phyloP scores from a whole-genome alignment of 2,797 vertebrate genomes.

The Monodelphis domestica region DNA sequence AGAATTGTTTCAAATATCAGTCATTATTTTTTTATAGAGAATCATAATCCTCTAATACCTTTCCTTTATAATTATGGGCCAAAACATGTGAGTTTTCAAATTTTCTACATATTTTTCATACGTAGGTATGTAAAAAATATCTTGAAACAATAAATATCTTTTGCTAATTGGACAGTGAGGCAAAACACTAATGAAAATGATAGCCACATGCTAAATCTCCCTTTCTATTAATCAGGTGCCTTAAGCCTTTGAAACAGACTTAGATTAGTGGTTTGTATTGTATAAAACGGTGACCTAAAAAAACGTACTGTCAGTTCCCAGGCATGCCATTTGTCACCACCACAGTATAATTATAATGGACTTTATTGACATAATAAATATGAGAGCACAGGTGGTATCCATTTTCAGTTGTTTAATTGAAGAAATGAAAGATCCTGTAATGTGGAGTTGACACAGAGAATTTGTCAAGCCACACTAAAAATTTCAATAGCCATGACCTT shows the following conservation, averaged over 20 bases:
- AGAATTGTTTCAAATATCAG: neutral
- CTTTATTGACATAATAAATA: constrained; percentile 81
- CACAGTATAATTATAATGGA: constrained; percentile 70
- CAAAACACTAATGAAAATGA: constrained; percentile 30
- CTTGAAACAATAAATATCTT: neutral
- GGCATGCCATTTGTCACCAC: constrained; percentile 79
- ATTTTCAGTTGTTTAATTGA: constrained; percentile 82
- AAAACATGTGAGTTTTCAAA: constrained; percentile 29
- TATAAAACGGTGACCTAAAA: constrained; percentile 54
- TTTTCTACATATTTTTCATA: neutral
- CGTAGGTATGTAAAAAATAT: neutral
- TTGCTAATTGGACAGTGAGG: constrained; percentile 41
- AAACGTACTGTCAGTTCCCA: constrained; percentile 51
- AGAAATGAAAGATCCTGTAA: constrained; percentile 82
- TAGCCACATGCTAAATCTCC: neutral
- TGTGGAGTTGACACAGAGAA: constrained; percentile 69
- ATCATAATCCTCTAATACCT: neutral
- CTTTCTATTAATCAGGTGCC: neutral
- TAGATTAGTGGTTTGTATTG: neutral
- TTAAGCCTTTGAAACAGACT: constrained; percentile 46
- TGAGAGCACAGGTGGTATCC: constrained; percentile 77
- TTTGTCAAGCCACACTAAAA: constrained; percentile 73
- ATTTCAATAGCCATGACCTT: constrained; percentile 71
- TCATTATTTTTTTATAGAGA: constrained; percentile 16
- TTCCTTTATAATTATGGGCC: constrained; percentile 26